Evolutionary conservation across 2,888 invertebrate species (phyloP).

Genomic region (Camponotus fellah): DNA sequence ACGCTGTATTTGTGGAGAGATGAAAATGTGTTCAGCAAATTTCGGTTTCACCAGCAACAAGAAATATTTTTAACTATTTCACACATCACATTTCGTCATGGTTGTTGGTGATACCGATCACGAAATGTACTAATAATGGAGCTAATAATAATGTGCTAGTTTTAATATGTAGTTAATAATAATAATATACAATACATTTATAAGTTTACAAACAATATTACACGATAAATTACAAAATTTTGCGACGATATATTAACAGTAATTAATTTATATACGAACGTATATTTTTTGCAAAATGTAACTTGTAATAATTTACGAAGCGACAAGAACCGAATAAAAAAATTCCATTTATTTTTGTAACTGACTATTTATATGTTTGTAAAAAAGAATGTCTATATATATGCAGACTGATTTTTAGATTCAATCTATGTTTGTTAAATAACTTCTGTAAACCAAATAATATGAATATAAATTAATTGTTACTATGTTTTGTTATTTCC

Average conservation of each 20-base stretch:
- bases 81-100: background rate
- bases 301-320: slow-evolving; percentile 36
- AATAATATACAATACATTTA: slow-evolving; percentile 11
- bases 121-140: slow-evolving; percentile 37
- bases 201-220: slow-evolving; percentile 33
- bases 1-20: slow-evolving; percentile 38
- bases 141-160: slow-evolving; percentile 42
- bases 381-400: slow-evolving; percentile 55
- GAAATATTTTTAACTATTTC: background rate
- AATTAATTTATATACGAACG: slow-evolving; percentile 55
- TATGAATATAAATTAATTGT: slow-evolving; percentile 59
- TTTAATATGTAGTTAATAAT: slow-evolving; percentile 33
- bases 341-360: slow-evolving; percentile 66
- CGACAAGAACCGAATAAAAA: slow-evolving; percentile 39
- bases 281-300: slow-evolving; percentile 37
- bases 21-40: slow-evolving; percentile 49
- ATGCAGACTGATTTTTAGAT: slow-evolving; percentile 56
- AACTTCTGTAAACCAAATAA: slow-evolving; percentile 70
- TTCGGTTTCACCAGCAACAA: slow-evolving; percentile 38
- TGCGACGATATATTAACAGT: slow-evolving; percentile 45
- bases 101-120: slow-evolving; percentile 34
- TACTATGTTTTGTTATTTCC: background rate
- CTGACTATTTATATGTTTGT: slow-evolving; percentile 56
- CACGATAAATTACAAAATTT: slow-evolving; percentile 41
- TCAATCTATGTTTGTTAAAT: slow-evolving; percentile 56